Conservation (phyloP, 2,113 vertebrate genomes). For the Syngnathoides biaculeatus region DNA sequence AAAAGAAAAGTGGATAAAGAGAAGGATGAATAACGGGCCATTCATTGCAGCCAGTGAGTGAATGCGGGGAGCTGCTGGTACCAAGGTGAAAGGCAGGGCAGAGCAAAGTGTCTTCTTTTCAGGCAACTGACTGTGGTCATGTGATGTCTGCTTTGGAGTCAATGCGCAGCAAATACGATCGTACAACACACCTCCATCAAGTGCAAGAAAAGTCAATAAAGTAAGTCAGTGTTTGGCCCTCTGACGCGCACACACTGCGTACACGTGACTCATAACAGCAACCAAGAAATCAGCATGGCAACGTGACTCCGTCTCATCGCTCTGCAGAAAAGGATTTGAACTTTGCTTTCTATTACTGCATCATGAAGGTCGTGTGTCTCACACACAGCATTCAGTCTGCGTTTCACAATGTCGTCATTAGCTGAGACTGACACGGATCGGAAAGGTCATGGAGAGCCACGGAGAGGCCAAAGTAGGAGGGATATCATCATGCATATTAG, state of each 20-base stretch:
- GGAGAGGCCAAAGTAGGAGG: not conserved
- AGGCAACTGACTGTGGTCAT: not conserved
- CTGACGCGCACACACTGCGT: too few relatives aligned
- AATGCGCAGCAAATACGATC: not conserved
- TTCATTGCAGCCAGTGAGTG: constrained; percentile 64
- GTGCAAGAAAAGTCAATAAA: not conserved
- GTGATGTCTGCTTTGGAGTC: constrained; percentile 1
- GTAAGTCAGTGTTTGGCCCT: not conserved
- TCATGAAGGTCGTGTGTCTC: constrained; percentile 14
- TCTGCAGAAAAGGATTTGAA: constrained; percentile 8
- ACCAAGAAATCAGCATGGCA: constrained; percentile 7
- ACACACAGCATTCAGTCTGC: not conserved
- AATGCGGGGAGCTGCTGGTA: constrained; percentile 43
- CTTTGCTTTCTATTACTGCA: constrained; percentile 13
- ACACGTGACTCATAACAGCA: not conserved
- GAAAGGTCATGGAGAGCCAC: not conserved
- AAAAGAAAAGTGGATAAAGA: constrained; percentile 28
- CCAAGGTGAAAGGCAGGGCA: constrained; percentile 48
- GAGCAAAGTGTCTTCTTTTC: constrained; percentile 15
- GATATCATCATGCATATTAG: not conserved
- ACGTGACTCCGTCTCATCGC: constrained; percentile 27
- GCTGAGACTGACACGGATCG: not conserved
- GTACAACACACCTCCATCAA: not conserved
- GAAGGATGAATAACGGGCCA: constrained; percentile 43
- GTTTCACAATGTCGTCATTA: not conserved